These are phyloP conservation scores for Lamellibrachia satsuma DNA, from an alignment of 2,888 invertebrate species.

Conservation along the genomic window DNA sequence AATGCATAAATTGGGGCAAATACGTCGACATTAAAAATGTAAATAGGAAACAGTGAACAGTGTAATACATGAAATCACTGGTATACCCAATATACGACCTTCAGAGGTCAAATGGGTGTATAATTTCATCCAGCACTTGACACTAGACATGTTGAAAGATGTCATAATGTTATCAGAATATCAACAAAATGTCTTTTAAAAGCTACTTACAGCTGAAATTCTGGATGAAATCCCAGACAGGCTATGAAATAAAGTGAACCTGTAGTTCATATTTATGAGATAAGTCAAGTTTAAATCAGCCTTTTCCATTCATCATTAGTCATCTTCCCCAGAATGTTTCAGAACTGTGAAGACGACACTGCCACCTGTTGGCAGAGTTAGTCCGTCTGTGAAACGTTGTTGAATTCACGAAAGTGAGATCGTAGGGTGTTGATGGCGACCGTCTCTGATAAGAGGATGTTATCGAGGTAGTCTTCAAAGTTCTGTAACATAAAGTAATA, in stretches of 20 bases:
- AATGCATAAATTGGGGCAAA: neutral
- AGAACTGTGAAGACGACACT: neutral
- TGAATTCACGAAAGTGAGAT: neutral
- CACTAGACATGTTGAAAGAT: neutral
- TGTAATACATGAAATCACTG: no score
- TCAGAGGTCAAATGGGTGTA: neutral
- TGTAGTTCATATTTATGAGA: neutral
- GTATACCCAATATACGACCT: neutral
- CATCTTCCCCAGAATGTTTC: neutral
- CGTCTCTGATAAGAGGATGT: neutral
- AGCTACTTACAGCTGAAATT: neutral
- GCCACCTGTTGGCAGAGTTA: neutral
- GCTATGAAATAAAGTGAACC: neutral
- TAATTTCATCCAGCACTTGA: neutral
- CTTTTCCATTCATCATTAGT: neutral
- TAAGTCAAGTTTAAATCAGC: neutral
- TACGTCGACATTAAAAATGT: neutral
- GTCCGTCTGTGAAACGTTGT: slow-evolving; percentile 12
- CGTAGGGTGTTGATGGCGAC: neutral
- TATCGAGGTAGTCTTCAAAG: neutral
- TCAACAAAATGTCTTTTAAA: neutral
- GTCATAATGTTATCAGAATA: neutral
- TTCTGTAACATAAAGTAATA: neutral
- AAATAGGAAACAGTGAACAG: neutral
- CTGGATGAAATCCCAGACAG: neutral